Base-by-base conservation (phyloP, 2,113 vertebrate genomes). In the Tylochromis polylepis region DNA sequence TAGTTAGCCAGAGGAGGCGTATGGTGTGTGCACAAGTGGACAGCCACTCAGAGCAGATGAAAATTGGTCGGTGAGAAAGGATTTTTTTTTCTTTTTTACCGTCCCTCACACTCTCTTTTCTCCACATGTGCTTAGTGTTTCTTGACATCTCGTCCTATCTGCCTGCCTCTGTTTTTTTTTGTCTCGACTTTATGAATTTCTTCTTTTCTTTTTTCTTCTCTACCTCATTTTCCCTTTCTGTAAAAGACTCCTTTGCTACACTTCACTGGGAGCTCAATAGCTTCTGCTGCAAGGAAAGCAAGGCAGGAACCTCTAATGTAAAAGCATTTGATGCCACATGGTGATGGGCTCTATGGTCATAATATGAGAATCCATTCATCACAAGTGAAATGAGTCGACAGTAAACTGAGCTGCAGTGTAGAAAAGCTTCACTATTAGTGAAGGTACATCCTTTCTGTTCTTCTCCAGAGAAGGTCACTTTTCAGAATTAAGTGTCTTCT, bases 1-100 rank as follows among this genome's bases (percentile, higher is more conserved):
- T 94, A 85, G 89, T 93, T 93, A 91, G 78, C 67, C 11, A 20
- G 62, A 67, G 36, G 57, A 85, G 58, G 84, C 57, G 34, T 58
- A 6, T 12, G 70, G 29, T 77, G 86, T 86, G 55, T 79, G 89
- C 58, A 86, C 72, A 27, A 83, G 83, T 82, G 81, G 83, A 89
- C 83, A 84, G 60, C 84, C 81, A 72, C 65, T 89, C 84, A 34
- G 29, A 56, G 56, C 46, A 49, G 18, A 38, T 8, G 16, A 78
- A 87, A 86, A 86, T 53, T 55, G 59, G 5, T 84, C 11, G 5
- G 4, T 34, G 56, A 91, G 62, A 88, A 60, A 70, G 20, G 22
- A 11, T 20, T 24, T 77, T 65, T 14, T 49, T 58, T 16, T 56
- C 24, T 72, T 11, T 87, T 58, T 80, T 27, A n/a, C 85, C 56